Evolutionary conservation across 1,140 invertebrate genomes (phyloP).

Genomic region (Calephelis virginiensis): DNA sequence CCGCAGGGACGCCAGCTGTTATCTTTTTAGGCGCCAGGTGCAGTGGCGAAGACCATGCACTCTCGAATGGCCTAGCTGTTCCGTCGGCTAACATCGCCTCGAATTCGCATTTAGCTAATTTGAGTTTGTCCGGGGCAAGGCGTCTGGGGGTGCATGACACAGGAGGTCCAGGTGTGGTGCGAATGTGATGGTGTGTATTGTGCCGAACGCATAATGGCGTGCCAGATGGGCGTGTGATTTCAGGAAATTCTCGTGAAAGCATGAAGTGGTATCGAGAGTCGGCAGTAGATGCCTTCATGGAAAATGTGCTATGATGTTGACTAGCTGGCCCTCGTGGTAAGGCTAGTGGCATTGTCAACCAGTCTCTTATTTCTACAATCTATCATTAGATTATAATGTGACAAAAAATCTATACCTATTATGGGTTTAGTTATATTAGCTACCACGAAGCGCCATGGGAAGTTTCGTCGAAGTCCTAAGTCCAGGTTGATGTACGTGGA

Average conservation of each 20-base stretch:
- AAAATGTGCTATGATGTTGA: constrained; percentile 1
- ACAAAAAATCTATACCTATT: constrained; percentile 10
- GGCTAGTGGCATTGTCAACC: constrained; percentile 4
- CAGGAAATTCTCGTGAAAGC: constrained; percentile 2
- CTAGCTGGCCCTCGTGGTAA: neutral
- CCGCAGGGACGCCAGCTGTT: constrained; percentile 13
- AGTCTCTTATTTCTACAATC: constrained; percentile 17
- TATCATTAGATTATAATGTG: constrained; percentile 1
- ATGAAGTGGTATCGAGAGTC: neutral
- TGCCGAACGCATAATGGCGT: neutral
- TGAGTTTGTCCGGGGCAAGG: constrained; percentile 3
- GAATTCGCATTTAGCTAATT: constrained; percentile 3
- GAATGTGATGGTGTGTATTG: constrained; percentile 6
- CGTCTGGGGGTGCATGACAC: constrained; percentile 1
- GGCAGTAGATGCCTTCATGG: neutral
- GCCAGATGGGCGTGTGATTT: constrained; percentile 14
- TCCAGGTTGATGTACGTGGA: neutral
- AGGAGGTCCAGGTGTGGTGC: constrained; percentile 1
- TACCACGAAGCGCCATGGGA: constrained; percentile 6
- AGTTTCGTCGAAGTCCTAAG: constrained; percentile 13
- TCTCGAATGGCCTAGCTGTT: constrained; percentile 3
- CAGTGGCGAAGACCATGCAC: neutral
- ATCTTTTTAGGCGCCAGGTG: constrained; percentile 5
- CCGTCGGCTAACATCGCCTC: constrained; percentile 1
- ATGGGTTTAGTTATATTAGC: constrained; percentile 1